Percentiles rank a stretch among this genome's conserved stretches.
Evolutionary conservation across 2,888 invertebrate genomes (phyloP).

Genomic region (Diarsia dahlii): DNA sequence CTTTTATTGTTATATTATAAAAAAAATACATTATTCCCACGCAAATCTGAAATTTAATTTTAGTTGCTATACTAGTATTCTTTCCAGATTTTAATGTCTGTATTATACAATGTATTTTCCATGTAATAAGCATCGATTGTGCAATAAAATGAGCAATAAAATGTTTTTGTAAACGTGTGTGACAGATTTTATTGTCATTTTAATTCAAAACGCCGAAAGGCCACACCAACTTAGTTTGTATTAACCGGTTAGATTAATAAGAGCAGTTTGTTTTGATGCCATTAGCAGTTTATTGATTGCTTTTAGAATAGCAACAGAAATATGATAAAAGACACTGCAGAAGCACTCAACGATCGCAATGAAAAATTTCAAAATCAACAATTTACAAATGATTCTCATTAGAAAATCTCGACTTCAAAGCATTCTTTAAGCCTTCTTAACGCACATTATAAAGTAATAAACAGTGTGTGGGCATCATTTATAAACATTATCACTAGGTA

Average conservation of each 20-base stretch:
- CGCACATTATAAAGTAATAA: slow-evolving; percentile 45
- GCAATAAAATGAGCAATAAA: not conserved
- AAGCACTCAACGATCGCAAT: not conserved
- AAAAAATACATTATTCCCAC: slow-evolving; percentile 5
- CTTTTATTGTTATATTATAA: slow-evolving; percentile 27
- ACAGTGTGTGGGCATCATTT: slow-evolving; percentile 20
- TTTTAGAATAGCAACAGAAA: slow-evolving; percentile 16
- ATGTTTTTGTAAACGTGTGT: not conserved
- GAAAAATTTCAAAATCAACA: not conserved
- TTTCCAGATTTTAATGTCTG: not conserved
- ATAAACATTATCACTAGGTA: slow-evolving; percentile 37
- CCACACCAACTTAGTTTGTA: not conserved
- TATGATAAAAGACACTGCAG: not conserved
- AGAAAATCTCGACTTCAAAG: slow-evolving; percentile 29
- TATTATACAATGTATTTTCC: not conserved
- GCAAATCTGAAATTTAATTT: not conserved
- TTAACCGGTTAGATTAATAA: slow-evolving; percentile 13
- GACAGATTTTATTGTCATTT: slow-evolving; percentile 25
- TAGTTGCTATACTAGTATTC: not conserved
- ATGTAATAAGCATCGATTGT: not conserved
- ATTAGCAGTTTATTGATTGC: not conserved
- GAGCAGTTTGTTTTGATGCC: not conserved
- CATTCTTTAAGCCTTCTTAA: slow-evolving; percentile 21
- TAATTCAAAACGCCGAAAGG: not conserved
- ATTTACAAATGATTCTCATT: slow-evolving; percentile 12